Conservation (phyloP, 2,888 invertebrate species). For the Chalcosyrphus nemorum region DNA sequence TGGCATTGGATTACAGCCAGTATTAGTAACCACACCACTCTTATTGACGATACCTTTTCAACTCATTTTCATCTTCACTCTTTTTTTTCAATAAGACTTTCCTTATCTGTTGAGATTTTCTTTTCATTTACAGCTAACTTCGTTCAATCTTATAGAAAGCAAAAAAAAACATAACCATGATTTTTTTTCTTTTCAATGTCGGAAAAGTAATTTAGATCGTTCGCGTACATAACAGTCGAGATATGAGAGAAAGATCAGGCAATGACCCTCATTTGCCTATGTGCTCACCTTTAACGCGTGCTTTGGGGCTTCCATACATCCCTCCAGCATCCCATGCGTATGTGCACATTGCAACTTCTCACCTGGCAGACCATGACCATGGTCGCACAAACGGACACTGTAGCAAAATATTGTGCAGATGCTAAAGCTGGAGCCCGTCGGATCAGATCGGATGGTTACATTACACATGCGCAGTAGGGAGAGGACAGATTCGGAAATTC, state of each 20-base stretch:
- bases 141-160: slow-evolving; percentile 33
- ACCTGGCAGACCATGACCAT: slow-evolving; percentile 38
- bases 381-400: not conserved
- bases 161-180: too few species aligned
- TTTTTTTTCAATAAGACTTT: slow-evolving; percentile 45
- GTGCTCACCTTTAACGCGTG: slow-evolving; percentile 29
- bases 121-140: slow-evolving; percentile 40
- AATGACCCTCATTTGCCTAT: slow-evolving; percentile 65
- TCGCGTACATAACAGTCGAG: slow-evolving; percentile 38
- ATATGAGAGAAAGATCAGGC: slow-evolving; percentile 62
- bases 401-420: slow-evolving; percentile 17
- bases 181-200: slow-evolving; percentile 66
- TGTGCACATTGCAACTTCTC: not conserved
- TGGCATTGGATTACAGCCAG: slow-evolving; percentile 20
- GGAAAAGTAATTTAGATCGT: slow-evolving; percentile 49
- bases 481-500: slow-evolving; percentile 47
- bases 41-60: not conserved
- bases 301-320: not conserved
- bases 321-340: not conserved
- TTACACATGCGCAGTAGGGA: slow-evolving; percentile 28
- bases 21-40: not conserved
- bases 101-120: slow-evolving; percentile 41
- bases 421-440: slow-evolving; percentile 2
- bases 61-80: slow-evolving; percentile 27
- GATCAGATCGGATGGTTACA: slow-evolving; percentile 7